phyloP scores from a whole-genome alignment of 2,113 vertebrate genomes.

The Climacteris rufus region DNA sequence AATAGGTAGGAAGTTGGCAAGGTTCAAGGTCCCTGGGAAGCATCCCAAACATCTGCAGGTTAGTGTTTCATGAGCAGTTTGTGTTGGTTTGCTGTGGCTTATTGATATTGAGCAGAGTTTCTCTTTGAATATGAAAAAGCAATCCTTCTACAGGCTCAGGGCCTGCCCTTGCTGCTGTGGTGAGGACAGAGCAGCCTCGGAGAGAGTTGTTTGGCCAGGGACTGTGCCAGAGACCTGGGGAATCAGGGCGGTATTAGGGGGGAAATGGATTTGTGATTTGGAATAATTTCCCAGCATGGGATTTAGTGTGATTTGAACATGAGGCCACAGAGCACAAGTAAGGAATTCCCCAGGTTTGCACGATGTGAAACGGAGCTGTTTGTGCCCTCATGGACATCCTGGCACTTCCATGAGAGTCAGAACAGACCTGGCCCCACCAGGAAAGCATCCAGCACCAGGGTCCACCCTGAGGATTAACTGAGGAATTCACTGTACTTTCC shows the following conservation, averaged over 20 bases:
- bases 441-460: rapidly evolving
- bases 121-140: not conserved
- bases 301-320: not conserved
- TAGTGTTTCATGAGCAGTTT: not conserved
- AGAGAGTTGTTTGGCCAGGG: not conserved
- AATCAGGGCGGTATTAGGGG: not conserved
- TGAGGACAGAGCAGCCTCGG: not conserved
- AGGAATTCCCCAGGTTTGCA: not conserved
- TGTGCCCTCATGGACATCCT: not conserved
- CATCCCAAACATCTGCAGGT: not conserved
- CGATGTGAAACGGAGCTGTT: not conserved
- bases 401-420: rapidly evolving
- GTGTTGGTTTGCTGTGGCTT: not conserved
- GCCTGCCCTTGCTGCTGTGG: not conserved
- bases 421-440: rapidly evolving
- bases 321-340: not conserved
- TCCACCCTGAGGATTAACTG: not conserved
- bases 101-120: not conserved
- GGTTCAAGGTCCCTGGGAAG: not conserved
- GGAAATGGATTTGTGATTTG: not conserved
- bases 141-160: not conserved
- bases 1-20: not conserved
- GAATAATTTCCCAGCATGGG: not conserved
- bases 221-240: not conserved
- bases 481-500: not conserved